phyloP scores from a whole-genome alignment of 2,888 invertebrate genomes.

The Branchinecta sandiegonensis region DNA sequence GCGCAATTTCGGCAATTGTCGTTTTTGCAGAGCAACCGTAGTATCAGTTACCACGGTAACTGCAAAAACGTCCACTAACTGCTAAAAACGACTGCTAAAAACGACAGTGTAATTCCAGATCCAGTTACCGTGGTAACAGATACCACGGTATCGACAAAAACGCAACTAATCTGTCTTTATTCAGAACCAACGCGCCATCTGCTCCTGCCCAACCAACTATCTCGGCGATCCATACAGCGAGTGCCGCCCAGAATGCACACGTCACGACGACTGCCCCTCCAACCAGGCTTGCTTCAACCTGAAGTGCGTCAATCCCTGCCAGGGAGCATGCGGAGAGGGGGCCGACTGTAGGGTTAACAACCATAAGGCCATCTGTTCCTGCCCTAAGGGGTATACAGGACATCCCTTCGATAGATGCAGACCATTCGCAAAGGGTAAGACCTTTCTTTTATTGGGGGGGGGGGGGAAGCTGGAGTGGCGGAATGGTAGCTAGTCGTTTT shows the following conservation, averaged over 20 bases:
- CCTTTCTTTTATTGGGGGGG: too few relatives aligned
- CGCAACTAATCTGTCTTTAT: too few relatives aligned
- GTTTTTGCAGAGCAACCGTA: too few relatives aligned
- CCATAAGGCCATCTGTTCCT: constrained; percentile 55
- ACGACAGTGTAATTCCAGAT: too few relatives aligned
- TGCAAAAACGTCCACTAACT: too few relatives aligned
- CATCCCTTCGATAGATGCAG: constrained; percentile 68
- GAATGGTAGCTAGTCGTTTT: too few relatives aligned
- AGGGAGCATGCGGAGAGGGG: constrained; percentile 54
- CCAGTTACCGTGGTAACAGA: too few relatives aligned
- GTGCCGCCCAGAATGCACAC: constrained; percentile 64
- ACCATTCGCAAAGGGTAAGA: constrained; percentile 58
- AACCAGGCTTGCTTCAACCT: constrained; percentile 57
- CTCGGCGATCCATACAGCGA: constrained; percentile 58
- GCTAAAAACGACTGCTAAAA: too few relatives aligned
- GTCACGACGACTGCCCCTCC: constrained; percentile 60
- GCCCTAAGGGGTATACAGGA: constrained; percentile 56
- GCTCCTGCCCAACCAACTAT: constrained; percentile 43
- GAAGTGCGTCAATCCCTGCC: constrained; percentile 65
- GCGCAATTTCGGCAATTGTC: too few relatives aligned
- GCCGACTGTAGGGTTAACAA: constrained; percentile 66
- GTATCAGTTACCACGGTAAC: too few relatives aligned
- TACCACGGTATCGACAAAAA: too few relatives aligned
- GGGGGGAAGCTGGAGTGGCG: too few relatives aligned
- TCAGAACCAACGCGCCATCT: constrained; percentile 26